Conservation (phyloP, 2,113 vertebrate species). For the Gallinago media region DNA sequence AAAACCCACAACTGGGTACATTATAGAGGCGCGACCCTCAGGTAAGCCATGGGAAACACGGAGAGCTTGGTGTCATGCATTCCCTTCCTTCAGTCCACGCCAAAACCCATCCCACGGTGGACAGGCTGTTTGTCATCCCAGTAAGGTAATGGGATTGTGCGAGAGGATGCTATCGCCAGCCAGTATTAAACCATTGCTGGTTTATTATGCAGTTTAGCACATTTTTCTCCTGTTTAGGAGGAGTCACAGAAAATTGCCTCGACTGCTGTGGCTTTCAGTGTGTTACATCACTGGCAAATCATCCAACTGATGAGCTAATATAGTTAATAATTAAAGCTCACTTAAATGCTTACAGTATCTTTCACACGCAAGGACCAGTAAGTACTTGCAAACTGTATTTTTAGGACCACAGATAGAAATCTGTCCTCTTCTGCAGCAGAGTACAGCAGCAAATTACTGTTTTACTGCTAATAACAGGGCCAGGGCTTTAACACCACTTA, state of each 20-base stretch:
- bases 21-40: conserved; percentile 92
- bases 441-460: not conserved
- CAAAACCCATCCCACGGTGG: not conserved
- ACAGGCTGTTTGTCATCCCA: not conserved
- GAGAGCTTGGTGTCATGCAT: not conserved
- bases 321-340: conserved; percentile 66
- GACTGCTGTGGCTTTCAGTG: conserved; percentile 23
- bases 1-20: conserved; percentile 85
- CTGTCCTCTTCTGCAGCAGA: not conserved
- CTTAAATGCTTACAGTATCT: conserved; percentile 38
- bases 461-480: not conserved
- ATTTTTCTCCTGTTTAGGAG: conserved; percentile 41
- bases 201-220: not conserved
- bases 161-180: not conserved
- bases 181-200: not conserved
- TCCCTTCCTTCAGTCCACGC: not conserved
- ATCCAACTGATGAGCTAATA: conserved; percentile 52
- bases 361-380: not conserved
- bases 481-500: not conserved
- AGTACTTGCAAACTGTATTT: conserved; percentile 25
- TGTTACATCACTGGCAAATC: conserved; percentile 45
- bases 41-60: conserved; percentile 70
- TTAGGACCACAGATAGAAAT: conserved; percentile 11
- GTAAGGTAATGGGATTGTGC: not conserved
- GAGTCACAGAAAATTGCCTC: conserved; percentile 37